Base-by-base conservation (phyloP, 2,888 invertebrate genomes). In the Acanthosepion lycidas region DNA sequence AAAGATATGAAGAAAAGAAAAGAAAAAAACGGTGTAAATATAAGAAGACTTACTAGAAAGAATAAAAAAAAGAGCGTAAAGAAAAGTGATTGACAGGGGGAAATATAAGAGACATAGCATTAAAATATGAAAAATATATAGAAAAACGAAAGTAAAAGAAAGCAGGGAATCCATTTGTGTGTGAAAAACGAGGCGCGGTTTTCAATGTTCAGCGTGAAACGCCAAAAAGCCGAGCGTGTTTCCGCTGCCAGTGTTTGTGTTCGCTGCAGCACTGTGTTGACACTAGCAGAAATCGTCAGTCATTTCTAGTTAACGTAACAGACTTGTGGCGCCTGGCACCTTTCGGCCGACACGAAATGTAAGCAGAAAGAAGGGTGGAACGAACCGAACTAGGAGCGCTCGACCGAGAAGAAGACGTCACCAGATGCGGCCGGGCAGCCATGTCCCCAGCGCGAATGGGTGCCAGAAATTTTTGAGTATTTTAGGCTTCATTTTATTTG, bases 101-200 rank as follows among this genome's bases (percentile, higher is more conserved):
- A 51, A 51, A 51, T 51, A 51, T 51, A 51, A 55, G 55, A 55
- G 18, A 20, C 15, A 55, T 18, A 18, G 20, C 6, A 55, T 4
- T 55, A 55, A 55, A 20, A 55, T 15, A 55, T 4, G 18, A 55
- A 55, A 18, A 55, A 5, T 55, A 20, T 18, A 55, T 0, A 18
- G 18, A 20, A 20, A 18, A 20, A 55, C 4, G 20, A 55, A 55
- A 55, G 15, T 20, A 23, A 59, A 59, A 59, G 59, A 59, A 59
- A 23, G 12, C 0, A 33, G 33, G 15, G n/a, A 78, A 78, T 78
- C 8, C n/a, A 15, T n/a, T 78, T 15, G 9, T n/a, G 78, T 78
- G 78, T 78, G 78, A 78, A n/a, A n/a, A 78, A n/a, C n/a, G 78
- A 78, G 78, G 78, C 78, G 78, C 78, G 78, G 78, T 78, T 78